phyloP scores from a whole-genome alignment of 2,888 invertebrate species.

The Polydrusus tereticollis region DNA sequence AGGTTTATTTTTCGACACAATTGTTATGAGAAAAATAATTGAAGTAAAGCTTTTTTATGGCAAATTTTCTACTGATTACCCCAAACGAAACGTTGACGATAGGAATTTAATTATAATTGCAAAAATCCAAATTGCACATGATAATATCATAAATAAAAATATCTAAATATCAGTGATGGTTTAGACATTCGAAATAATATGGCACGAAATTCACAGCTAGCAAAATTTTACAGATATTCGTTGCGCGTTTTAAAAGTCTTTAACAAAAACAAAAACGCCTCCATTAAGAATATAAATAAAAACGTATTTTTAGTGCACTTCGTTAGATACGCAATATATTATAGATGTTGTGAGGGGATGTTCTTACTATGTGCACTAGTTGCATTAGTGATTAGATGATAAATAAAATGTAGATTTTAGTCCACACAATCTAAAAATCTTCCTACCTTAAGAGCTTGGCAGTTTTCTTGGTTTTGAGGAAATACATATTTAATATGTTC shows the following conservation, averaged over 20 bases:
- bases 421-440: too few species aligned
- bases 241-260: not conserved
- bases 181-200: constrained; percentile 29
- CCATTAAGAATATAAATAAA: constrained; percentile 2
- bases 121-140: constrained; percentile 22
- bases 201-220: constrained; percentile 49
- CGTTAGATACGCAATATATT: not conserved
- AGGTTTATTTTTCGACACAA: too few species aligned
- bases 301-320: not conserved
- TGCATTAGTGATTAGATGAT: too few species aligned
- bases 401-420: too few species aligned
- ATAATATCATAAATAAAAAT: constrained; percentile 15
- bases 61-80: not conserved
- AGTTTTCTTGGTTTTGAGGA: too few species aligned
- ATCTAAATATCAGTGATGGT: constrained; percentile 14
- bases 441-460: too few species aligned
- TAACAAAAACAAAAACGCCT: not conserved
- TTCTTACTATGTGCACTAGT: too few species aligned
- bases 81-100: not conserved
- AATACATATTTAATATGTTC: too few species aligned
- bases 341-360: too few species aligned
- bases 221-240: constrained; percentile 46
- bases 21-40: not conserved
- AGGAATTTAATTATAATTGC: constrained; percentile 17
- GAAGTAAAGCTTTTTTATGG: not conserved